These are phyloP conservation scores for Hyperoplus lanceolatus DNA, from an alignment of 2,797 vertebrate genomes.

Conservation along the genomic window DNA sequence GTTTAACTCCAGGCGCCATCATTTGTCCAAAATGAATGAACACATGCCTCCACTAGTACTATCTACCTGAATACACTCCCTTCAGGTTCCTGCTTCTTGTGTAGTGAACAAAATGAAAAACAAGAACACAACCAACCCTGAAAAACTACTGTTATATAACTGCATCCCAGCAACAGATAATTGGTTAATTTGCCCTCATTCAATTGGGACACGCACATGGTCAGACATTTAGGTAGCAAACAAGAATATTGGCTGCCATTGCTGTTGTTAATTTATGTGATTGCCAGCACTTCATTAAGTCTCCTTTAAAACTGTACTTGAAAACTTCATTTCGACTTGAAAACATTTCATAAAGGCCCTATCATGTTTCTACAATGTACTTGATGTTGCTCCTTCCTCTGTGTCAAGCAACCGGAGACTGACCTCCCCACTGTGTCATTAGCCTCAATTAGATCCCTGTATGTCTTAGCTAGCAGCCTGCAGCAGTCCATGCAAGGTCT, in stretches of 20 bases:
- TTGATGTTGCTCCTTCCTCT: constrained; percentile 8
- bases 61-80: constrained; percentile 46
- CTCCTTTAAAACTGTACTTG: neutral
- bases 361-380: constrained; percentile 45
- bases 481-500: neutral
- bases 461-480: constrained; percentile 26
- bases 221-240: constrained; percentile 17
- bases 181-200: constrained; percentile 33
- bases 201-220: neutral
- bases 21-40: constrained; percentile 52
- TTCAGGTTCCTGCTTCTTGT: constrained; percentile 31
- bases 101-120: neutral
- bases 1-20: constrained; percentile 21
- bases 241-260: neutral
- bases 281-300: neutral
- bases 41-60: constrained; percentile 17
- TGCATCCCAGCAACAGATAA: constrained; percentile 21
- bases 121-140: constrained; percentile 40
- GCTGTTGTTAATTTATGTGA: neutral
- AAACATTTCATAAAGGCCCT: constrained; percentile 13
- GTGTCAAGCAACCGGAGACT: constrained; percentile 37
- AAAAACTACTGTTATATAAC: constrained; percentile 31
- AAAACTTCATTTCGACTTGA: constrained; percentile 14
- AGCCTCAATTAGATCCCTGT: constrained; percentile 28
- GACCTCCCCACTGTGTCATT: constrained; percentile 20